Base-by-base conservation (phyloP, 1,140 invertebrate species). In the Pogonus chalceus region DNA sequence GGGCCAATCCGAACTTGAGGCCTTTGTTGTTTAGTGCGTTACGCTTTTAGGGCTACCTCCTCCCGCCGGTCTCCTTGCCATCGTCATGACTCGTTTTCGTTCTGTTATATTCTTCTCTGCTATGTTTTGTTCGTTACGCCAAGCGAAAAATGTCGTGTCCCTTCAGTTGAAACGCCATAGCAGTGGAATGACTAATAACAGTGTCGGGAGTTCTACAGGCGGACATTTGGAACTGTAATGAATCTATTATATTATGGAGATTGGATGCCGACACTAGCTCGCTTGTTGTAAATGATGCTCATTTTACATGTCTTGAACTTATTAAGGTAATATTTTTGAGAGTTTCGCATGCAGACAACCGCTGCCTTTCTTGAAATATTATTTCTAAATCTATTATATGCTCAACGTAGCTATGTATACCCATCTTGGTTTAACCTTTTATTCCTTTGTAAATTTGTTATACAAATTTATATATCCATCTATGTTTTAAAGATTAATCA, bases 151-250 rank as follows among this genome's bases (percentile, higher is more conserved):
- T 43, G 37, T 43, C 37, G 37, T 43, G 37, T 43, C 37, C 37
- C 37, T 9, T 43, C 37, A 43, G 18, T 18, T 18, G 37, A 43
- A 43, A 43, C 26, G 26, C 26, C 26, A 31, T 31, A 31, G 26
- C 26, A 31, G 26, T 16, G 35, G 43, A 60, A 66, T 66, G 65
- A 66, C 63, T 66, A 66, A 66, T 65, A 59, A 55, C 50, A 54
- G 52, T 65, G 64, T 66, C 64, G 61, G 56, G 49, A 56, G 56
- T 58, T 57, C 58, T 62, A 63, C 55, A 56, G 56, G 49, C 57
- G 54, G 58, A 57, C 59, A 64, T 65, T 62, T 46, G 59, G 59
- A 58, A 62, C 55, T 57, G 51, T 65, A 66, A 65, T 66, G 63
- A 64, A 62, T 66, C 63, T 64, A 66, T 65, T 66, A 64, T 64